Conservation (phyloP, 2,888 invertebrate genomes). For the Drosophila gaucha region DNA sequence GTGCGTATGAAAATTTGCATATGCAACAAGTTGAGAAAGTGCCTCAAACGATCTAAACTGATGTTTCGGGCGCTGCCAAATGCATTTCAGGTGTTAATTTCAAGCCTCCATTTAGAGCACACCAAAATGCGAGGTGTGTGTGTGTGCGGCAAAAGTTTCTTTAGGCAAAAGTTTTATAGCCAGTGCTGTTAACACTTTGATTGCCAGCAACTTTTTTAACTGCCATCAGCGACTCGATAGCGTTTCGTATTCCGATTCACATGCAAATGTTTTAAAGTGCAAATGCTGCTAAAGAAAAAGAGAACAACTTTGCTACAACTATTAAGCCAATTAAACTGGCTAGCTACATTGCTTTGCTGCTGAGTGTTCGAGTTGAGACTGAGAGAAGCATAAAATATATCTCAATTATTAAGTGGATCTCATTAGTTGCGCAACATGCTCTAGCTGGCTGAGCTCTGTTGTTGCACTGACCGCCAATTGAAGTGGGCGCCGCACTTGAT, state of each 20-base stretch:
- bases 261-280: constrained; percentile 70
- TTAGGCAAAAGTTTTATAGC: constrained; percentile 64
- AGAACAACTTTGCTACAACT: constrained; percentile 40
- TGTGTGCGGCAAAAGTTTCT: constrained; percentile 51
- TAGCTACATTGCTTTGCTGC: constrained; percentile 6
- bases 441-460: not conserved
- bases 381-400: not conserved
- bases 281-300: constrained; percentile 21
- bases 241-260: constrained; percentile 41
- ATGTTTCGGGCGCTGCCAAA: constrained; percentile 31
- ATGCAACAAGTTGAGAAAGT: constrained; percentile 47
- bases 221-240: constrained; percentile 36
- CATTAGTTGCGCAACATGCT: not conserved
- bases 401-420: not conserved
- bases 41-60: constrained; percentile 12
- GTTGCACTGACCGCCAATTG: not conserved
- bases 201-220: constrained; percentile 64
- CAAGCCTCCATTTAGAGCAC: constrained; percentile 41
- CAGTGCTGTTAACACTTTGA: constrained; percentile 74
- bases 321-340: constrained; percentile 52
- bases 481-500: constrained; percentile 25
- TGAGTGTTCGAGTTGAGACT: not conserved
- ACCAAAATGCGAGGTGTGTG: too few relatives aligned
- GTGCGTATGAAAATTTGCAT: constrained; percentile 33
- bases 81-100: constrained; percentile 68